These are phyloP conservation scores for Elysia chlorotica DNA, from an alignment of 1,140 invertebrate genomes.

Conservation along the genomic window DNA sequence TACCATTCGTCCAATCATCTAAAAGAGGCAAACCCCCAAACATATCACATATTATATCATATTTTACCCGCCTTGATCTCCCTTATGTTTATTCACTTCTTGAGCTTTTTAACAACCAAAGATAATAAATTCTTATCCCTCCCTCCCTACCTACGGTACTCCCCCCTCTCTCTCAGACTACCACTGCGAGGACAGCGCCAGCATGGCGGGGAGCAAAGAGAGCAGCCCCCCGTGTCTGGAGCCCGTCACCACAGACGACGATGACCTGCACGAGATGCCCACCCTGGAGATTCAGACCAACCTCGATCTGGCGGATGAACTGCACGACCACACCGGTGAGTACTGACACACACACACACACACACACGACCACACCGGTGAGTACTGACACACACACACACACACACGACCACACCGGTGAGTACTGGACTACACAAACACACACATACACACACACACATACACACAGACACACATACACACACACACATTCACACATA, in stretches of 20 bases:
- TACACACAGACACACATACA: no score
- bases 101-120: neutral
- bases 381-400: no score
- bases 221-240: constrained; percentile 14
- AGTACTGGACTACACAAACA: no score
- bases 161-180: neutral
- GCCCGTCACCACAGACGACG: neutral
- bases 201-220: constrained; percentile 10
- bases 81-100: neutral
- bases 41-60: neutral
- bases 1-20: no score
- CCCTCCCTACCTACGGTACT: neutral
- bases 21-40: no score
- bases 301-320: constrained; percentile 7
- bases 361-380: no score
- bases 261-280: constrained; percentile 17
- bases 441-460: no score
- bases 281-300: constrained; percentile 17
- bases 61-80: neutral
- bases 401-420: no score
- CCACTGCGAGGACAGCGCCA: neutral
- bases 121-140: neutral
- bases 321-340: constrained; percentile 9
- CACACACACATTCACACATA: no score
- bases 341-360: no score